Base-by-base conservation (phyloP, 2,113 vertebrate species). In the Dromaius novaehollandiae region DNA sequence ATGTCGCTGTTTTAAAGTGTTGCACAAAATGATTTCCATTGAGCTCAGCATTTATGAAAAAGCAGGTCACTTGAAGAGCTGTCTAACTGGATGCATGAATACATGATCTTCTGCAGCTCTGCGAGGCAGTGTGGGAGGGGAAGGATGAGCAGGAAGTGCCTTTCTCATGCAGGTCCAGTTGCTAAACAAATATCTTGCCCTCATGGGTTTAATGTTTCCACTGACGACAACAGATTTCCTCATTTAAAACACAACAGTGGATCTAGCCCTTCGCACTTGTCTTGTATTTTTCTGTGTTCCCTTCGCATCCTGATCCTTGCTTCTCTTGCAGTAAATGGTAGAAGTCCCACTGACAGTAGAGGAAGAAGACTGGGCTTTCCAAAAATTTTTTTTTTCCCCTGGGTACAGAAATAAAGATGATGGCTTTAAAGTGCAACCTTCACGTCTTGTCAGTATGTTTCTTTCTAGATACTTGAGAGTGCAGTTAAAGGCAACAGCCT, bases 141-240 rank as follows among this genome's bases (percentile, higher is more conserved):
- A 25, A 56, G 69, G 73, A 58, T 44, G 60, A 78, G 46, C 6
- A n/a, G 32, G 24, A 74, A 11, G 26, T 8, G 32, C 63, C 44
- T 69, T 55, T 81, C 21, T 14, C 16, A 1, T 26, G 46, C 32
- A 56, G 81, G 20, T 74, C 50, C 44, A 9, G 18, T 10, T 69
- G 48, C 82, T 71, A 9, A 24, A 24, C 5, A 17, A 69, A 18
- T 9, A 58, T n/a, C 64, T 25, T 38, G 25, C 36, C 28, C 22
- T 64, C 0, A 0, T 9, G 20, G 24, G 44, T 44, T 71, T 55
- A 6, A 3, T 0, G 2, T 32, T 16, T 61, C 26, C 12, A 3
- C 26, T 42, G 71, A n/a, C 28, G 44, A 46, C 42, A 53, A n/a
- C 44, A 40, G 65, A 84, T 13, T 25, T 69, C 46, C 55, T 21